Evolutionary conservation across 1,140 invertebrate species (phyloP).

Genomic region (Lerema accius): DNA sequence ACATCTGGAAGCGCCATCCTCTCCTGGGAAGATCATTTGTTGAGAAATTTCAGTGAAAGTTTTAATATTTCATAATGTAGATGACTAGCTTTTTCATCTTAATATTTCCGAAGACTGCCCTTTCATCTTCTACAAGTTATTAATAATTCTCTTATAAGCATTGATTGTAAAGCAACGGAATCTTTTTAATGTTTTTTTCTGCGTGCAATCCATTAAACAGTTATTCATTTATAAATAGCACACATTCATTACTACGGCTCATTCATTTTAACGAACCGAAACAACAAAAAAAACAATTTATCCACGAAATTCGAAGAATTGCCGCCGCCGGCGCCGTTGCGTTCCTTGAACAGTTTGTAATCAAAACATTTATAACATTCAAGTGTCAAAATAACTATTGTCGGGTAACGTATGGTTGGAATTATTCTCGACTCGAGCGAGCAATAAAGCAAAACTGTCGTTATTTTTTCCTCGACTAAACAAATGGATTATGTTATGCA

Average conservation of each 20-base stretch:
- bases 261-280: conserved; percentile 3
- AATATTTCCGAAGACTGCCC: too few species aligned
- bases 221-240: background rate
- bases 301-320: background rate
- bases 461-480: background rate
- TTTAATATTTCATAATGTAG: background rate
- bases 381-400: conserved; percentile 3
- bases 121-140: too few species aligned
- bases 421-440: background rate
- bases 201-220: too few species aligned
- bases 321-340: background rate
- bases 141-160: too few species aligned
- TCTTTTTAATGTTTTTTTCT: too few species aligned
- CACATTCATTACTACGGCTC: background rate
- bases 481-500: too few species aligned
- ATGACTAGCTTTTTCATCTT: too few species aligned
- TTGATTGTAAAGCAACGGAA: too few species aligned
- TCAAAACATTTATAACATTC: conserved; percentile 1
- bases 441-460: conserved; percentile 1
- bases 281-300: conserved; percentile 1
- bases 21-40: background rate
- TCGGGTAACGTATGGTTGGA: background rate
- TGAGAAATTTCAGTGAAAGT: background rate
- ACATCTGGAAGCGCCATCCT: background rate
- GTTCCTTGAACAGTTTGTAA: background rate